Base-by-base conservation (phyloP, 2,113 vertebrate species). In the Murina feae region DNA sequence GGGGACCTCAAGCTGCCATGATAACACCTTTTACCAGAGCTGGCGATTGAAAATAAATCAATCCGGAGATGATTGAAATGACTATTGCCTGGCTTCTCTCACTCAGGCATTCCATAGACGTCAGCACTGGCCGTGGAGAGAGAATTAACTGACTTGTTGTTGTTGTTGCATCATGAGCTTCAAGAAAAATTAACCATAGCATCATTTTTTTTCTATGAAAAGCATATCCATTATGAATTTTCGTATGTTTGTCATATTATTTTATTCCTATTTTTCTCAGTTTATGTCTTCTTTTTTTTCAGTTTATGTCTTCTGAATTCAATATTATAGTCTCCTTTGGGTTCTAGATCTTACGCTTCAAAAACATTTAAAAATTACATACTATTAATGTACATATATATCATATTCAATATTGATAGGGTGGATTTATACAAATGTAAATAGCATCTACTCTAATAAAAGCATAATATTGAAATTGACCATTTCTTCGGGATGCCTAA, bases 31-130 rank as follows among this genome's bases (percentile, higher is more conserved):
- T 91, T 83, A 93, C 69, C 28, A 95, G 79, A 93, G 81, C 71
- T 86, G 84, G 79, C 44, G 94, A 94, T 6, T 89, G 89, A 96
- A 97, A 96, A 95, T 86, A 96, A 96, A 96, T 95, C 93, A 96
- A 71, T 97, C 71, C 94, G 44, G 25, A 92, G 87, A 80, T 89
- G 95, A 97, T 85, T 96, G 91, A 96, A 94, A 94, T 94, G 80
- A 91, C 83, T 76, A n/a, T 68, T 94, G 89, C 71, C 75, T 89
- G 86, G 84, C 80, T 89, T 92, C n/a, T 78, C 82, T 91, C 63
- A 91, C 23, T 55, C 79, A 65, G 72, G 86, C 86, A 91, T 94
- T 93, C 78, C 86, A 91, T 1, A 91, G 86, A 79, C 55, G 10
- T 53, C 25, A 49, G 32, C n/a, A 39, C 66, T 51, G 76, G 9